phyloP scores from a whole-genome alignment of 2,113 vertebrate species.

The Colistium nudipinnis region DNA sequence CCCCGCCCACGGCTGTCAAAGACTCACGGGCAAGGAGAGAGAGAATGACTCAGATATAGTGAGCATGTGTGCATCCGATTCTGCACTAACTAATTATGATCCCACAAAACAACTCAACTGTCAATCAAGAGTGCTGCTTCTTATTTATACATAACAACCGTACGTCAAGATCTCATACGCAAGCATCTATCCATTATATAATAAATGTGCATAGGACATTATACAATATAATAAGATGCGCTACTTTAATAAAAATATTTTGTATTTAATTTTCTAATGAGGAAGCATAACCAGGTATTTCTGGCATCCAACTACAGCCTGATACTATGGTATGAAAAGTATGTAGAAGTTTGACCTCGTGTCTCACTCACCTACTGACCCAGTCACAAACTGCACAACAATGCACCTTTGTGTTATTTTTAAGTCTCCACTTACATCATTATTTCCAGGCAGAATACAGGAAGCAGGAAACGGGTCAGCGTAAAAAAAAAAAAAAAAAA shows the following conservation, averaged over 20 bases:
- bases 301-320: not conserved
- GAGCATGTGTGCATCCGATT: not conserved
- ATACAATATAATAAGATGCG: too few species aligned
- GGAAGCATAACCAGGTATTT: too few species aligned
- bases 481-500: too few species aligned
- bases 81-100: too few species aligned
- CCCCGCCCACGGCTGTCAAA: conserved; percentile 20
- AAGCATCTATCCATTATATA: not conserved
- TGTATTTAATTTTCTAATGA: too few species aligned
- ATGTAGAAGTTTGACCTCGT: not conserved
- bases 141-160: not conserved
- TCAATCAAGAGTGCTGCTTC: too few species aligned
- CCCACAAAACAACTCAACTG: too few species aligned
- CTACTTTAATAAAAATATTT: too few species aligned
- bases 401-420: not conserved
- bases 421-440: not conserved
- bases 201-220: too few species aligned
- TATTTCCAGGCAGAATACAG: not conserved
- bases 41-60: conserved; percentile 14
- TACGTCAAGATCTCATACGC: not conserved
- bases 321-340: not conserved
- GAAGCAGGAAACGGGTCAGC: not conserved
- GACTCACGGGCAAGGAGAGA: not conserved
- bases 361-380: not conserved
- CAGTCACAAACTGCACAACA: not conserved